Evolutionary conservation across 2,888 invertebrate species (phyloP), one percentile per base, ranked within the genome.

Genomic region (Agriotes lineatus): DNA sequence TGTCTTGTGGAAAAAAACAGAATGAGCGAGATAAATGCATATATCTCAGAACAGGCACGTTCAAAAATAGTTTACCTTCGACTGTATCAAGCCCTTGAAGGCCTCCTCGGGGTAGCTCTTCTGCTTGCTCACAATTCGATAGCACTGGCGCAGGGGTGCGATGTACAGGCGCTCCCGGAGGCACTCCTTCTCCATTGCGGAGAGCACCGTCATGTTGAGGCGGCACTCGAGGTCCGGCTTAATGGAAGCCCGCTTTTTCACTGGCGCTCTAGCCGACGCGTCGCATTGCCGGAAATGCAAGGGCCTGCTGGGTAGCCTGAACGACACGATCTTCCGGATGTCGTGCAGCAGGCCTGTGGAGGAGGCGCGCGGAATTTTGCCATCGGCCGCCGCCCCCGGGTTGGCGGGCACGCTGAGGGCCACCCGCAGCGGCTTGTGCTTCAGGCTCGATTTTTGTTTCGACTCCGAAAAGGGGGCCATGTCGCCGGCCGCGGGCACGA

Each of bases 41-140:
- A n/a, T n/a, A n/a, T n/a, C n/a, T n/a, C n/a, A n/a, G n/a, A n/a
- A n/a, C n/a, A n/a, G n/a, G n/a, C n/a, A n/a, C n/a, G n/a, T n/a
- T n/a, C n/a, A n/a, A n/a, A n/a, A n/a, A n/a, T n/a, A n/a, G n/a
- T 25, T 3, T 42, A 64, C 64, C 64, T 64, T 35, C 22, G 64
- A 58, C n/a, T 64, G 37, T 3, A 64, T 12, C 9, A 64, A 19
- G 10, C 0, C 35, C 18, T 14, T 37, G 20, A 64, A 48, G 1
- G 20, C 12, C 7, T 57, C 50, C 22, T 57, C 48, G 3, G 20
- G 7, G 25, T 64, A 64, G 12, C 12, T 10, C 18, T 57, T 64
- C 1, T 35, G 20, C 22, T 16, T 48, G 39, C 25, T 57, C 5
- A 64, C 58, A 5, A 64, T 58, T 20, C 35, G 10, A 48, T 19